These are phyloP conservation scores for Babylonia areolata DNA, from an alignment of 1,140 invertebrate species.

Conservation along the genomic window DNA sequence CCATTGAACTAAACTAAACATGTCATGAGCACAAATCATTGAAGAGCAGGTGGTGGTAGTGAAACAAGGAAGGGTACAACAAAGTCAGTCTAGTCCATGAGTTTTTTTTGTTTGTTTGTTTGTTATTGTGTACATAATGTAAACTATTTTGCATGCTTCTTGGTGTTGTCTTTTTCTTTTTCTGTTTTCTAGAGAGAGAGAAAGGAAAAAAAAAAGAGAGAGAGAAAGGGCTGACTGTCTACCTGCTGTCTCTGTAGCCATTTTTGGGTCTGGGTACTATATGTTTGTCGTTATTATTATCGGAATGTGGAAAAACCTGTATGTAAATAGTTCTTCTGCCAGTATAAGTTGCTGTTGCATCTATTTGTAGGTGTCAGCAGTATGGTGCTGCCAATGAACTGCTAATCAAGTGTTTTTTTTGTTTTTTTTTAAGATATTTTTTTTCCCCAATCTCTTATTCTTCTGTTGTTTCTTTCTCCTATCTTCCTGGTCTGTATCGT, in stretches of 20 bases:
- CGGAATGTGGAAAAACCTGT: neutral
- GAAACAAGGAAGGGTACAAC: neutral
- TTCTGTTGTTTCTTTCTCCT: too few relatives aligned
- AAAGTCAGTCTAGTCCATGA: neutral
- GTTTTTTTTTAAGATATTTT: neutral
- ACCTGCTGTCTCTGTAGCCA: neutral
- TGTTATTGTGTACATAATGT: neutral
- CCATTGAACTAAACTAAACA: neutral
- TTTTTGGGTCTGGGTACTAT: neutral
- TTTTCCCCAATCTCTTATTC: too few relatives aligned
- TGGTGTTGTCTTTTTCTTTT: neutral
- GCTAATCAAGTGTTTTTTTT: neutral
- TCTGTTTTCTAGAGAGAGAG: too few relatives aligned
- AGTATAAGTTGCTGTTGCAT: neutral
- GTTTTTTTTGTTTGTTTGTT: neutral
- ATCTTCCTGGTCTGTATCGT: too few relatives aligned
- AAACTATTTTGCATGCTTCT: neutral
- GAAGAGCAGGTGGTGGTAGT: neutral
- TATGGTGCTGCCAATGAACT: constrained; percentile 2
- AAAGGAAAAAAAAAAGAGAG: neutral
- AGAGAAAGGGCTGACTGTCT: neutral
- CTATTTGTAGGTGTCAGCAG: neutral
- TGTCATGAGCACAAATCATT: neutral
- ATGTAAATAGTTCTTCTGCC: neutral
- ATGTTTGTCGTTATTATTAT: neutral